phyloP scores from a whole-genome alignment of 1,140 invertebrate genomes.

The Diorhabda elongata region DNA sequence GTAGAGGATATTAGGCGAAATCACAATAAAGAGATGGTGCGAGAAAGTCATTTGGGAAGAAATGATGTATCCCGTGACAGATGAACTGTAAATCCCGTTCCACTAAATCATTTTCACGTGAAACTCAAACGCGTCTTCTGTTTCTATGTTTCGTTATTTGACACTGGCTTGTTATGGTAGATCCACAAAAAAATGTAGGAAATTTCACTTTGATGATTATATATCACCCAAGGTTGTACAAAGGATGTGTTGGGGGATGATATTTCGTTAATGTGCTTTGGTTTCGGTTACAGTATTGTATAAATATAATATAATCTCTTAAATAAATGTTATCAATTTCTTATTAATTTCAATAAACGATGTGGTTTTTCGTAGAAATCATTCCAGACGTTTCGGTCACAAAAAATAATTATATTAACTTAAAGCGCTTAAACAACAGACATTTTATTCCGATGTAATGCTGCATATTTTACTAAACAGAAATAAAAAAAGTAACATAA shows the following conservation, averaged over 20 bases:
- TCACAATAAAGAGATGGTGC: neutral
- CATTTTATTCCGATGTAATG: neutral
- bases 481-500: conserved; percentile 3
- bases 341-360: too few species aligned
- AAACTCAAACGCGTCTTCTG: conserved; percentile 30
- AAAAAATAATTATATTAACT: too few species aligned
- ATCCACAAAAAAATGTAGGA: neutral
- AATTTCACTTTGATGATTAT: neutral
- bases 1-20: neutral
- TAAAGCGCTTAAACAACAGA: too few species aligned
- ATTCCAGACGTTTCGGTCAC: too few species aligned
- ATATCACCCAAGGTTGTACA: neutral
- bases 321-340: too few species aligned
- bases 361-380: too few species aligned
- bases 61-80: conserved; percentile 45
- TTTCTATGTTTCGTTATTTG: conserved; percentile 36
- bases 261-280: too few species aligned
- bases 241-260: too few species aligned
- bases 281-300: too few species aligned
- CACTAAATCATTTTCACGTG: conserved; percentile 45
- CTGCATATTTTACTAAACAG: neutral
- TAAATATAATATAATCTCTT: too few species aligned
- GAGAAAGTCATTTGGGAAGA: conserved; percentile 29
- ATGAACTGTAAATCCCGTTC: conserved; percentile 47
- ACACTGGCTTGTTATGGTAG: conserved; percentile 22